Base-by-base conservation (phyloP, 2,888 invertebrate species). In the Tolmerus cingulatus region DNA sequence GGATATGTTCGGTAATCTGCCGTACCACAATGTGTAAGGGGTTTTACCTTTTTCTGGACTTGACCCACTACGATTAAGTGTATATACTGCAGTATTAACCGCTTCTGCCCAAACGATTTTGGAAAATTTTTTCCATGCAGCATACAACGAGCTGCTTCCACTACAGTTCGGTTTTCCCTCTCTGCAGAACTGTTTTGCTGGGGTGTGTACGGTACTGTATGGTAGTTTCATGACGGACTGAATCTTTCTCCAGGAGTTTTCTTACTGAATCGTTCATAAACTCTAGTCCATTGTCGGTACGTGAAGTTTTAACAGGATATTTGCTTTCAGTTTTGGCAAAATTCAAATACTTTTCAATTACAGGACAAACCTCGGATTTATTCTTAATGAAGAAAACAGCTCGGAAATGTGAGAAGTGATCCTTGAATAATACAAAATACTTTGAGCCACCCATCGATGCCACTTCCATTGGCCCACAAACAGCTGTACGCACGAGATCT, bases 111-210 rank as follows among this genome's bases (percentile, higher is more conserved):
- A 37, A 37, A 37, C 37, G 37, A 37, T 37, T 37, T 37, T 4
- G 37, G 37, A 5, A 37, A 37, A 37, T 37, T 4, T 37, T 37
- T 37, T 4, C 37, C 37, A 37, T 37, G 37, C 37, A 37, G 37
- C 37, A 37, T 37, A n/a, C 37, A 37, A 37, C 37, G 37, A 37
- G 89, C 87, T 14, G 88, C 51, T 55, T 89, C 89, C 14, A 89
- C 87, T 7, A 89, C 79, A n/a, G 89, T 89, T 78, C 89, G 51
- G 57, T 87, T 89, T 19, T 89, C 89, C 46, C 89, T 77, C 84
- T 89, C 89, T 5, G 79, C 87, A 16, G 27, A 46, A 16, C 89
- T 88, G 79, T 89, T 89, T 84, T 89, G 88, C 86, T 89, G 89
- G n/a, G n/a, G 89, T 40, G 89, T 88, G 86, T 89, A 89, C 23